Evolutionary conservation across 2,797 vertebrate species (phyloP).

Genomic region (Triplophysa bombifrons): DNA sequence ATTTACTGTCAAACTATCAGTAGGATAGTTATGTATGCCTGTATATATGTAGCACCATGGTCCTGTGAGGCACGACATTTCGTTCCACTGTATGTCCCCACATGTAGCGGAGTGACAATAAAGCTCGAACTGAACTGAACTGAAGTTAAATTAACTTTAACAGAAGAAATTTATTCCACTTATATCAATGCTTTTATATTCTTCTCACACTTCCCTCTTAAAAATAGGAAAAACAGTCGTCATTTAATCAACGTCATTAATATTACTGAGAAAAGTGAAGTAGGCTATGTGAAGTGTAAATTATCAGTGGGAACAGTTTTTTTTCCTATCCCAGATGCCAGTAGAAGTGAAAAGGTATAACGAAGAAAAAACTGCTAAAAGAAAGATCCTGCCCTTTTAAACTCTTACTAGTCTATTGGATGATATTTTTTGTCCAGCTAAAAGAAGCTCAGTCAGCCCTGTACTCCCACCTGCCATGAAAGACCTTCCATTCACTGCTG

Average conservation of each 20-base stretch:
- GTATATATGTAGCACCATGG: too few species aligned
- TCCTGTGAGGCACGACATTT: too few species aligned
- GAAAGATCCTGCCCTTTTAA: not conserved
- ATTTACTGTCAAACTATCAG: too few species aligned
- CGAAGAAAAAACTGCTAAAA: not conserved
- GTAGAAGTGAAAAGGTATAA: not conserved
- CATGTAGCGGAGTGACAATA: too few species aligned
- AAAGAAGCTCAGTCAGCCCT: not conserved
- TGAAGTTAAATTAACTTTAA: not conserved
- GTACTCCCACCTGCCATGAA: not conserved
- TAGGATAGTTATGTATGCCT: too few species aligned
- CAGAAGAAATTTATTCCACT: not conserved
- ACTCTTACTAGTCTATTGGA: not conserved
- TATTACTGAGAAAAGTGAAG: too few species aligned
- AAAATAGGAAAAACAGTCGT: not conserved
- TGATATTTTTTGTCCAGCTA: not conserved
- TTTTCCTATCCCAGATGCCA: constrained; percentile 1
- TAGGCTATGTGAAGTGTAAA: constrained; percentile 12
- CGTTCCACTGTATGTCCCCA: too few species aligned
- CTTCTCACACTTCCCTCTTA: not conserved
- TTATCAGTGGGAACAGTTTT: not conserved
- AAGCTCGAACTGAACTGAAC: too few species aligned
- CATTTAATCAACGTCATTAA: too few species aligned
- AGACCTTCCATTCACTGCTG: not conserved
- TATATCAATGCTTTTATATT: not conserved